Evolutionary conservation across 2,797 vertebrate genomes (phyloP).

Genomic region (Hybognathus amarus): DNA sequence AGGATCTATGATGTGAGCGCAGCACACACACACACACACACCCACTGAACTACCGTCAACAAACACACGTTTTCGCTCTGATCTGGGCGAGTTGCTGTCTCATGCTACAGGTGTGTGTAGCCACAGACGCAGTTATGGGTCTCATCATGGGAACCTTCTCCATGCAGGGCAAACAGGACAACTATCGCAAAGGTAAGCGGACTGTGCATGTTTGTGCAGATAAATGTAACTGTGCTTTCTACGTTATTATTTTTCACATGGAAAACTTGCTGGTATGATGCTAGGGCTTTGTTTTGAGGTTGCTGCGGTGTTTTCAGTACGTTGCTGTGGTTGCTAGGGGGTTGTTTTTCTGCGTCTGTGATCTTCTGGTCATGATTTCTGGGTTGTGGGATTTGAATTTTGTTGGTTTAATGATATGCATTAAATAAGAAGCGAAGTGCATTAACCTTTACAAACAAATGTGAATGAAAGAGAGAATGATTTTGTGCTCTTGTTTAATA

Average conservation of each 20-base stretch:
- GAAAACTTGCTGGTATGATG: background rate
- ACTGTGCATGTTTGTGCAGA: background rate
- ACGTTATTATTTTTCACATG: background rate
- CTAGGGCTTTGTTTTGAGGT: background rate
- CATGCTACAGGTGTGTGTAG: constrained; percentile 51
- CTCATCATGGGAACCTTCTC: constrained; percentile 80
- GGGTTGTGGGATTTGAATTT: background rate
- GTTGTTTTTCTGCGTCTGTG: background rate
- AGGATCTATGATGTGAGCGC: constrained; percentile 51
- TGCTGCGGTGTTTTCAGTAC: background rate
- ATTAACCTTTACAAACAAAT: background rate
- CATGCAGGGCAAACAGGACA: constrained; percentile 76
- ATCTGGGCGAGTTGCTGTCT: constrained; percentile 5
- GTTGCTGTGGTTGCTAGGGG: background rate
- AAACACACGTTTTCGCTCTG: constrained; percentile 35
- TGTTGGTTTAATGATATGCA: background rate
- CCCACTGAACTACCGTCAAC: constrained; percentile 12
- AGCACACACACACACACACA: constrained; percentile 13
- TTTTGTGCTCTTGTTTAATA: background rate
- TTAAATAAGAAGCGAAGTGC: background rate
- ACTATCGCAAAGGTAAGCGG: constrained; percentile 78
- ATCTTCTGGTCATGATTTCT: background rate
- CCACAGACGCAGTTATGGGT: constrained; percentile 78
- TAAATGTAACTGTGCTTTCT: background rate
- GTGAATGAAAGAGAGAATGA: no score